phyloP scores from a whole-genome alignment of 2,888 invertebrate genomes.

The Drosophila cyrtoloma region DNA sequence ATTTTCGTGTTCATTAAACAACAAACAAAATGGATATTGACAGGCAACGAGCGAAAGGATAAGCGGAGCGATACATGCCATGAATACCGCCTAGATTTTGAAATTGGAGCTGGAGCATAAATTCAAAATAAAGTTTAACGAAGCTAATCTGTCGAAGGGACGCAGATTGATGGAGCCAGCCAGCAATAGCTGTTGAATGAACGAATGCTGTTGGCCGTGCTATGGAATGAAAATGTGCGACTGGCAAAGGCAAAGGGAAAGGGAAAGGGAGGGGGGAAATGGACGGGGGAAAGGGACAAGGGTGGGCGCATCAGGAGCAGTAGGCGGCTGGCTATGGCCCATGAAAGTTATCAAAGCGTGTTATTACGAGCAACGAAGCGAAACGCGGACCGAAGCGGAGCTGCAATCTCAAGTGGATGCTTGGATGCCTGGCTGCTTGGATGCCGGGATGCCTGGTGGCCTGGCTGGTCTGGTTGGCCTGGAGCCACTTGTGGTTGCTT shows the following conservation, averaged over 20 bases:
- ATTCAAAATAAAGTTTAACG: constrained; percentile 81
- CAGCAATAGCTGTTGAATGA: constrained; percentile 3
- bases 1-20: constrained; percentile 84
- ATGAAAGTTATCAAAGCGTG: constrained; percentile 85
- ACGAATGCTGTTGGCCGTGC: constrained; percentile 24
- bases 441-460: background rate
- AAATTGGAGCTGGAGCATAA: constrained; percentile 63
- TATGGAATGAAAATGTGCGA: constrained; percentile 16
- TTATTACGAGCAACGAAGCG: constrained; percentile 82
- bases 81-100: constrained; percentile 61
- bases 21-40: constrained; percentile 72
- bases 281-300: constrained; percentile 6
- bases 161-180: constrained; percentile 38
- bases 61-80: constrained; percentile 55
- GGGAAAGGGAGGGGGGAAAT: background rate
- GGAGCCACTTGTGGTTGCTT: constrained; percentile 75
- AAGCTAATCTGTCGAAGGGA: constrained; percentile 69
- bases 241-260: no score
- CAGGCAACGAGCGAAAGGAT: constrained; percentile 70
- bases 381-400: constrained; percentile 42
- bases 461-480: constrained; percentile 17
- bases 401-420: constrained; percentile 66
- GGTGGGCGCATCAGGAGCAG: constrained; percentile 55
- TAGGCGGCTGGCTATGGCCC: constrained; percentile 79
- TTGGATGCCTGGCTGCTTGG: constrained; percentile 8